Conservation (phyloP, 2,888 invertebrate species). For the Noctua comes region DNA sequence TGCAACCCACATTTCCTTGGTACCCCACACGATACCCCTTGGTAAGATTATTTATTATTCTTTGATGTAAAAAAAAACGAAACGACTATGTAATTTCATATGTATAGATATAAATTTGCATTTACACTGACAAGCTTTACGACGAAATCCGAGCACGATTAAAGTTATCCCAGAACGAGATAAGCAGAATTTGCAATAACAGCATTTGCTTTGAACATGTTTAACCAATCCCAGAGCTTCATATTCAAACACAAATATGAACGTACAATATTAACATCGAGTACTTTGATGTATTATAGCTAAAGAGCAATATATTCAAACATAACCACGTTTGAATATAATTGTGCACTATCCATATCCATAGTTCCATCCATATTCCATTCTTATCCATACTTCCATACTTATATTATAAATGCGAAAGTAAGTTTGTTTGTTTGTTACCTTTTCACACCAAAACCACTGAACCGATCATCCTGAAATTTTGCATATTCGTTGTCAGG, state of each 20-base stretch:
- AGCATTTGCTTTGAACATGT: conserved; percentile 37
- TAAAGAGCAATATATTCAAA: neutral
- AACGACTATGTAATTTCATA: neutral
- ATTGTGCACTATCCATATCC: neutral
- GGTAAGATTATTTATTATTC: neutral
- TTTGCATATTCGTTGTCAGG: no score
- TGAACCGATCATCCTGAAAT: no score
- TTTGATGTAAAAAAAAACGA: neutral
- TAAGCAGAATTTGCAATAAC: conserved; percentile 28
- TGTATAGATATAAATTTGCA: neutral
- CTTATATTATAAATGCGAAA: neutral
- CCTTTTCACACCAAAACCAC: no score
- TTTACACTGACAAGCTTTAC: conserved; percentile 12
- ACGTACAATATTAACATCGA: conserved; percentile 35
- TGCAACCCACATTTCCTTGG: neutral
- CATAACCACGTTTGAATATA: neutral
- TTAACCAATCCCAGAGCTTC: conserved; percentile 31
- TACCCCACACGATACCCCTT: neutral
- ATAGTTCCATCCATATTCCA: no score
- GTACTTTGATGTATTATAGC: conserved; percentile 13
- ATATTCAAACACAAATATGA: conserved; percentile 44
- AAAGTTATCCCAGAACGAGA: conserved; percentile 5
- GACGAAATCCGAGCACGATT: neutral
- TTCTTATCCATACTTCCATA: no score
- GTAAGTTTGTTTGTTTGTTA: no score